phyloP scores from a whole-genome alignment of 2,113 vertebrate genomes.

The Pseudorhombus dupliciocellatus region DNA sequence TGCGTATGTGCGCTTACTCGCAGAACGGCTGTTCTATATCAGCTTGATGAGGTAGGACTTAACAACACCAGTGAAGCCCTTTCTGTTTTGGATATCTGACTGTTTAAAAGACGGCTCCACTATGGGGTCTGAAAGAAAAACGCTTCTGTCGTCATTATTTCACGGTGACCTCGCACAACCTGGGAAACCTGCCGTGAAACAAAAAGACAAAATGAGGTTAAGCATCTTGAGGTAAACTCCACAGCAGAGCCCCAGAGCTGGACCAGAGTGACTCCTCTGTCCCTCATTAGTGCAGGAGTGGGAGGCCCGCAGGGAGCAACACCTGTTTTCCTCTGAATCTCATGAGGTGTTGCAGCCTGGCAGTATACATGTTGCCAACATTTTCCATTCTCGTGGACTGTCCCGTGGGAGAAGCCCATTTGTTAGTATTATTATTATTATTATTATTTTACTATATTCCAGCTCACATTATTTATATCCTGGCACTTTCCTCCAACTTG shows the following conservation, averaged over 20 bases:
- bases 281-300: conserved; percentile 26
- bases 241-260: conserved; percentile 1
- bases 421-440: conserved; percentile 30
- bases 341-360: conserved; percentile 20
- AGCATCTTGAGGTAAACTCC: conserved; percentile 4
- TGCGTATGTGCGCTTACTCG: background rate
- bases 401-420: conserved; percentile 16
- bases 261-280: background rate
- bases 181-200: background rate
- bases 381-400: conserved; percentile 15
- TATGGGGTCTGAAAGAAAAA: background rate
- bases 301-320: conserved; percentile 6
- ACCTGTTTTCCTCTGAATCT: conserved; percentile 31
- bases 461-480: background rate
- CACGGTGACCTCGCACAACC: background rate
- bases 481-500: background rate
- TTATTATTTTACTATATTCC: conserved; percentile 36
- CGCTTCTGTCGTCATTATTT: background rate
- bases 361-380: conserved; percentile 18
- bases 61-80: background rate
- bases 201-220: conserved; percentile 11
- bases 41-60: background rate
- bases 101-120: background rate
- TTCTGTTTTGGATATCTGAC: too few relatives aligned
- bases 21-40: background rate